Percentiles rank a stretch among this genome's conserved stretches.
These are phyloP conservation scores for Gastracanthus pulcherrimus DNA, from an alignment of 2,888 invertebrate genomes.

Conservation along the genomic window DNA sequence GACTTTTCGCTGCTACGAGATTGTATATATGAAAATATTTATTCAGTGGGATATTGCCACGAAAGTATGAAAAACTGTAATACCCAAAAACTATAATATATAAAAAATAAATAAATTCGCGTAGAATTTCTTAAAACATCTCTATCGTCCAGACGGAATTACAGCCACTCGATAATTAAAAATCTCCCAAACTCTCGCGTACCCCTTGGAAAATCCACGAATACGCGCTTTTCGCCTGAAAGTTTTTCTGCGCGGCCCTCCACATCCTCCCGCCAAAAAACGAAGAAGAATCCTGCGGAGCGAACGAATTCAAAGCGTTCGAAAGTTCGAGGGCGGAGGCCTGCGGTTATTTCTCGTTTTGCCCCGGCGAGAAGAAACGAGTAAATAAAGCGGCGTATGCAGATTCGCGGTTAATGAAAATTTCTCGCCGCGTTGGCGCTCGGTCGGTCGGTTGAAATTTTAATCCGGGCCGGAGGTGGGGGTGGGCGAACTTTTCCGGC, in stretches of 20 bases:
- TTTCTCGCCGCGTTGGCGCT: slow-evolving; percentile 8
- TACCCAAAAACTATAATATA: too few species aligned
- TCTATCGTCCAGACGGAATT: not conserved
- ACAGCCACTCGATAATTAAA: not conserved
- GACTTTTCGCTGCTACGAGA: not conserved
- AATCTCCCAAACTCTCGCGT: not conserved
- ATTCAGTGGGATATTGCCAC: too few species aligned
- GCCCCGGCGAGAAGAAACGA: not conserved
- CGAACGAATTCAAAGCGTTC: slow-evolving; percentile 1
- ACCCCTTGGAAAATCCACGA: not conserved
- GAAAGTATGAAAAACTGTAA: too few species aligned
- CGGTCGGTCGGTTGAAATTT: slow-evolving; percentile 33
- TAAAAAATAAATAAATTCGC: not conserved
- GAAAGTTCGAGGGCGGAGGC: too few species aligned
- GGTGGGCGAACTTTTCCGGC: slow-evolving; percentile 12
- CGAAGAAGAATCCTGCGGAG: not conserved
- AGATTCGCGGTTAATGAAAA: slow-evolving; percentile 44
- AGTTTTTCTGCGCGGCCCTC: too few species aligned
- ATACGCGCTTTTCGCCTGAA: too few species aligned
- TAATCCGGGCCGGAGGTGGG: too few species aligned
- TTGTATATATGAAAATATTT: not conserved
- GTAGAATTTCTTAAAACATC: too few species aligned
- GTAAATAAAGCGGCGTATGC: slow-evolving; percentile 33
- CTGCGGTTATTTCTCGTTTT: not conserved
- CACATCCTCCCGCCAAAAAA: not conserved